phyloP scores from a whole-genome alignment of 92 coral and sea anemone species.

The Desmophyllum pertusum region DNA sequence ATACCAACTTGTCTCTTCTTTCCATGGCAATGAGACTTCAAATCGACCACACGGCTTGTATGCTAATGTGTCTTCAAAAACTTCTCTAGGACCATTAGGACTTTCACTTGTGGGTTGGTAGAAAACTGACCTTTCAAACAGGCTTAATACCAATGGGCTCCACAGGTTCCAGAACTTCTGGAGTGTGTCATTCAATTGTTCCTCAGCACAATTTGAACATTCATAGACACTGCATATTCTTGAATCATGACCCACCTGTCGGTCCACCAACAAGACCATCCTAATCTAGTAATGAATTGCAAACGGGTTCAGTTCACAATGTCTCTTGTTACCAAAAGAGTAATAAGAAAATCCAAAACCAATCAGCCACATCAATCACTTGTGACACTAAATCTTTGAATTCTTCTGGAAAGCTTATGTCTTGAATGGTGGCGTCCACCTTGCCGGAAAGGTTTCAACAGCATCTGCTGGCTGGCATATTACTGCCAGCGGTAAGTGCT shows the following conservation, averaged over 20 bases:
- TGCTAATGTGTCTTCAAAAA: conserved; percentile 11
- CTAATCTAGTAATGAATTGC: conserved; percentile 36
- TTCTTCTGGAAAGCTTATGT: not conserved
- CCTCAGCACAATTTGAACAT: conserved; percentile 29
- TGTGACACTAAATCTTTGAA: not conserved
- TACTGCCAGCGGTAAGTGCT: conserved; percentile 46
- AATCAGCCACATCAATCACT: conserved; percentile 37
- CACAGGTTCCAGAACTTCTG: too few species aligned
- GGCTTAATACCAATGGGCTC: conserved; percentile 30
- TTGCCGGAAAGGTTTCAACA: conserved; percentile 15
- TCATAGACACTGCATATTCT: conserved; percentile 30
- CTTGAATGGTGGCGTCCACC: not conserved
- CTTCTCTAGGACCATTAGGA: not conserved
- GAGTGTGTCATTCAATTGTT: too few species aligned
- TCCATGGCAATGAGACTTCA: conserved; percentile 52
- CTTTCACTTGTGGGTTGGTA: not conserved
- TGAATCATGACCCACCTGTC: conserved; percentile 28
- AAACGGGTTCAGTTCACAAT: conserved; percentile 42
- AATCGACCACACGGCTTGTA: too few species aligned
- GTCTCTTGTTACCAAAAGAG: conserved; percentile 47
- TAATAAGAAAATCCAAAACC: conserved; percentile 42
- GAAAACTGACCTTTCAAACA: conserved; percentile 18
- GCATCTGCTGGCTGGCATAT: conserved; percentile 42
- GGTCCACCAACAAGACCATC: conserved; percentile 49
- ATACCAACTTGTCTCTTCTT: conserved; percentile 4